Evolutionary conservation across 2,797 vertebrate genomes (phyloP), one percentile per base, ranked within the genome.

Genomic region (Rhabdomys pumilio): DNA sequence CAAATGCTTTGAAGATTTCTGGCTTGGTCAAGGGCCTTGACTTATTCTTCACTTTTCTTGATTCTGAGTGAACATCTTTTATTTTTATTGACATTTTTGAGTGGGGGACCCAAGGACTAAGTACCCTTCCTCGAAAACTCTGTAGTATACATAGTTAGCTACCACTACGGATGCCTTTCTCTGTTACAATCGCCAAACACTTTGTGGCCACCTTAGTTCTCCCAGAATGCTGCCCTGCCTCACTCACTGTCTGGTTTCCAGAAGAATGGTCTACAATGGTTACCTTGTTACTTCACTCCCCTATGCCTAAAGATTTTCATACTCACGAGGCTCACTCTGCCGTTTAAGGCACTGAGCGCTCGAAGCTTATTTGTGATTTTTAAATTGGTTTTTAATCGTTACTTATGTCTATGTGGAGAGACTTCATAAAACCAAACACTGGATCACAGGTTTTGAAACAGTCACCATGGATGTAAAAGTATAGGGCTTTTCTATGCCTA

Each of bases 1-100:
- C 44, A 90, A 89, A 95, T 82, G 82, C 93, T 96, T 97, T 95
- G 86, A 94, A 93, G 92, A 76, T 95, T 96, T 95, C 29, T 89
- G 88, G 72, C 84, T 91, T 79, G 17, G 79, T 65, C 22, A 80
- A 44, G 80, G 50, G 34, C 53, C 61, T 80, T 44, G 69, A 73
- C n/a, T 93, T 73, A 6, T 57, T 77, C 29, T 44, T 93, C 12
- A 9, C 47, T 76, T 92, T 89, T 26, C 20, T 65, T 86, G 87
- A 38, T 89, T 85, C 41, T 89, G 75, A 44, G 57, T 34, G 53
- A 94, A 6, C 8, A 15, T 41, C 59, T 92, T 34, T 84, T 65
- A 57, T 34, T 89, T 75, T 50, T 79, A 34, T 14, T 92, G 10
- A 76, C 13, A 57, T 79, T 72, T 94, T 96, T 44, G 47, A 29